Percentiles rank a stretch among this genome's conserved stretches.
These are phyloP conservation scores for Magallana gigas DNA, from an alignment of 1,140 invertebrate genomes.

Conservation along the genomic window DNA sequence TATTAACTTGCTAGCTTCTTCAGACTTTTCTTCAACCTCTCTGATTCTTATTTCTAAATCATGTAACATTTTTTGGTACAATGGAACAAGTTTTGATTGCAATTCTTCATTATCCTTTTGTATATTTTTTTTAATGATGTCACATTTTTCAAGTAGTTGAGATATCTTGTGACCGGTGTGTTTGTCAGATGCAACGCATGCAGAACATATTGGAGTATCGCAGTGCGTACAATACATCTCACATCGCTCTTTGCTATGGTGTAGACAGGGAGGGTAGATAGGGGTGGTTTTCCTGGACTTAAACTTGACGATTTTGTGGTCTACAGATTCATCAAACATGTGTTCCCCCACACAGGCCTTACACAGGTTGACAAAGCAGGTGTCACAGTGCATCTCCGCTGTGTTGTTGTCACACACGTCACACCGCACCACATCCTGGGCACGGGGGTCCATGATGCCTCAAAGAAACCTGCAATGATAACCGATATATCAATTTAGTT, in stretches of 20 bases:
- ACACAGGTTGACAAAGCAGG: not conserved
- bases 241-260: not conserved
- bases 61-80: not conserved
- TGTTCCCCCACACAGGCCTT: not conserved
- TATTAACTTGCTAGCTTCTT: not conserved
- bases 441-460: not conserved
- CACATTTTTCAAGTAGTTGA: not conserved
- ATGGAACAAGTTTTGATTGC: not conserved
- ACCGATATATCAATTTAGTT: too few relatives aligned
- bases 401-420: not conserved
- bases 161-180: not conserved
- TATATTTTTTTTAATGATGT: not conserved
- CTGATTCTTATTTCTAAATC: not conserved
- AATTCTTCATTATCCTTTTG: not conserved
- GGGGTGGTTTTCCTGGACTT: not conserved
- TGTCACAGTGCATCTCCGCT: not conserved
- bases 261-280: not conserved
- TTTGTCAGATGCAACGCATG: not conserved
- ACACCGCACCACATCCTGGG: not conserved
- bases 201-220: not conserved
- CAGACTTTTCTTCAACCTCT: not conserved
- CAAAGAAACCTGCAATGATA: not conserved
- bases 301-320: not conserved
- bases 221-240: slow-evolving; percentile 1
- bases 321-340: not conserved